A percentile compares a stretch with the other conserved stretches of the same genome.
These are phyloP conservation scores for Corynorhinus townsendii DNA, from an alignment of 2,113 vertebrate genomes.

Conservation along the genomic window DNA sequence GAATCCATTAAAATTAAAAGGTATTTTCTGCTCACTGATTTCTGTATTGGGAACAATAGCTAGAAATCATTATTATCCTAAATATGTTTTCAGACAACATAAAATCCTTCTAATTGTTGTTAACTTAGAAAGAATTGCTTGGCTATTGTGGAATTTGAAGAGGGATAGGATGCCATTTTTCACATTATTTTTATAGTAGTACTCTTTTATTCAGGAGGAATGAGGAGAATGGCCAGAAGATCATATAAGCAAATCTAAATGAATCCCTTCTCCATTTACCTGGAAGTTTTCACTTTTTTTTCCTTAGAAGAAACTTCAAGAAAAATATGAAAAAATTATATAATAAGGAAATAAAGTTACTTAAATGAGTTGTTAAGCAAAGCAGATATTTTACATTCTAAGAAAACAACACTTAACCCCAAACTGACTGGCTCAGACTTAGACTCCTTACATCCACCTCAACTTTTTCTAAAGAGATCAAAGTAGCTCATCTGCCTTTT, in stretches of 20 bases:
- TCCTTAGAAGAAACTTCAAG: neutral
- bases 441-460: neutral
- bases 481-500: neutral
- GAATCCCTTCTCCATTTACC: neutral
- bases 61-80: neutral
- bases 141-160: neutral
- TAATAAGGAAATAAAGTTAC: neutral
- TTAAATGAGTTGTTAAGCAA: neutral
- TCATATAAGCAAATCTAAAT: neutral
- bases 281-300: neutral
- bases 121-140: neutral
- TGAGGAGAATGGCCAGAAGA: neutral
- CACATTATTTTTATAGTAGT: neutral
- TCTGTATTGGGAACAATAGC: neutral
- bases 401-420: neutral
- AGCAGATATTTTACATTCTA: neutral
- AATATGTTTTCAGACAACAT: neutral
- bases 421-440: neutral
- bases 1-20: slow-evolving; percentile 66
- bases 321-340: neutral
- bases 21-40: neutral
- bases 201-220: neutral
- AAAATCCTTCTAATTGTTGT: neutral
- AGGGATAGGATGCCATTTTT: neutral
- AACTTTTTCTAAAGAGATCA: neutral